Evolutionary conservation across 2,888 invertebrate genomes (phyloP), one percentile per base, ranked within the genome.

Genomic region (Clusia tigrina): DNA sequence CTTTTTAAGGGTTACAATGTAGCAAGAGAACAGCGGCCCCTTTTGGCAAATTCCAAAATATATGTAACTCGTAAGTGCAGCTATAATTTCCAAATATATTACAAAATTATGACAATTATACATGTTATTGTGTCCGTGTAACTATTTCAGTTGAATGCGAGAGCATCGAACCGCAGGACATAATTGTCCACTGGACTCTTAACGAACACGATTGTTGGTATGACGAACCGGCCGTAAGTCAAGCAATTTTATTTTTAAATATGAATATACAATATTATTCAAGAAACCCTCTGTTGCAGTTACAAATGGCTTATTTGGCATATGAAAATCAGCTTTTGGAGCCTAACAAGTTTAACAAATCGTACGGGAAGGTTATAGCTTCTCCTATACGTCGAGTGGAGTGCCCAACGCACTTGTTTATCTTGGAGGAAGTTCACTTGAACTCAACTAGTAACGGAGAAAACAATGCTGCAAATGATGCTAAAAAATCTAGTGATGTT

Each of bases 1-100:
- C 54, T 46, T 46, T 58, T 37, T 26, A 61, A 80, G 82, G 69
- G 67, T 57, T 69, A 68, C 2, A 74, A 74, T 62, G 73, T 73
- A 2, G 75, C 72, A 24, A 64, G 71, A 26, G 78, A 80, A 56
- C 77, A 79, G 67, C 87, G 92, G 85, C 87, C 88, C 59, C 83
- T 93, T 72, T 90, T 89, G 82, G 89, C 89, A 77, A 88, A 87
- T 67, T 89, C 92, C 1, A 87, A 89, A 81, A 86, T 93, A 62
- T 89, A 87, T 78, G 86, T 92, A 58, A 86, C 87, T 82, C 85
- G 92, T 91, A 85, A 88, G 88, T 75, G 67, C 32, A 42, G 12
- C 12, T 32, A 32, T 9, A 32, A 32, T 6, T 6, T 32, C 6
- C 32, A 9, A 9, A 32, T 32, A 12, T 12, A 9, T 32, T 12